Base-by-base conservation (phyloP, 2,113 vertebrate genomes). In the Syngnathoides biaculeatus region DNA sequence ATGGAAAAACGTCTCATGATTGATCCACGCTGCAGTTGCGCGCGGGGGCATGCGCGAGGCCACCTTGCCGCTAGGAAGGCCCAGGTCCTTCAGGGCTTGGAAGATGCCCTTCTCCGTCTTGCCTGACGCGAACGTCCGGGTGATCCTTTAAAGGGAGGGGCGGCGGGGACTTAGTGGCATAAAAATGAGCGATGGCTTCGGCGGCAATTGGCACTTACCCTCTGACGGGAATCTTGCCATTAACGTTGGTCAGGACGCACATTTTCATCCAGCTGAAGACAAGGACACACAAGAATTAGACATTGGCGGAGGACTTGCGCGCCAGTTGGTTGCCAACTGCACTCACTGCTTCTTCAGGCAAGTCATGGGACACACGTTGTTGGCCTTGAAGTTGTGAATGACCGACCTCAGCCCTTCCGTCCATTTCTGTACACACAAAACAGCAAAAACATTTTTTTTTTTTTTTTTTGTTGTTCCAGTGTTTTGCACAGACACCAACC, bases 41-140 rank as follows among this genome's bases (percentile, higher is more conserved):
- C 2, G 7, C 26, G 2, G 26, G 13, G 13, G 22, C 2, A 62
- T 4, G 40, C 5, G 14, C 43, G 22, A 0, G 13, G 77, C 82
- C 91, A 99, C 97, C 96, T 99, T 99, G 92, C 97, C 97, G 70
- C 97, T 99, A 27, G 97, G 97, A 81, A 99, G 93, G 72, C 97
- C 97, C 65, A 99, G 91, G 79, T 99, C 97, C 88, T 98, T 99
- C 76, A 99, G 89, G 7, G 95, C 97, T 90, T 99, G 97, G 84
- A 99, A 99, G 84, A 99, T 99, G 73, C 97, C 97, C 82, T 99
- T 99, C 91, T 99, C 97, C 8, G 97, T 99, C 92, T 98, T 99
- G 65, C 97, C 97, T 7, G 97, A 99, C 8, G 97, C 97, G 90
- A 99, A 99, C 1, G 97, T 99, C 86, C 97, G 92, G 58, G 97